Percentiles rank a stretch among this genome's conserved stretches.
Conservation (phyloP, 2,113 vertebrate species). For the Asarcornis scutulata region DNA sequence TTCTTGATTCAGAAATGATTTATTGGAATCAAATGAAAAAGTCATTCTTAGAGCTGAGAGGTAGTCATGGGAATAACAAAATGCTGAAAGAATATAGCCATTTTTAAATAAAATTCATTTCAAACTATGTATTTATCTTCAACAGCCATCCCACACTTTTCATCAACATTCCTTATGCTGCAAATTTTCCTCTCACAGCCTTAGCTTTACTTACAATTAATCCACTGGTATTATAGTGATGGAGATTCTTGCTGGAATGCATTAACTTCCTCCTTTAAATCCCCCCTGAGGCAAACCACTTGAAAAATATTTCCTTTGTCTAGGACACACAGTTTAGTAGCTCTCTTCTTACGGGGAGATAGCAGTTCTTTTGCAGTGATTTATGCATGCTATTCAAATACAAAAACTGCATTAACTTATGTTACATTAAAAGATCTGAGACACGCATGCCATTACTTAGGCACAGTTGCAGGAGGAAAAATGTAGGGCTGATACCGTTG, state of each 20-base stretch:
- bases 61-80: constrained; percentile 47
- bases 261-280: constrained; percentile 69
- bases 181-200: constrained; percentile 46
- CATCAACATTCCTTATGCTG: constrained; percentile 22
- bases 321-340: constrained; percentile 37
- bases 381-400: constrained; percentile 39
- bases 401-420: constrained; percentile 47
- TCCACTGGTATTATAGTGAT: constrained; percentile 52
- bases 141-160: constrained; percentile 51
- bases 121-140: constrained; percentile 14
- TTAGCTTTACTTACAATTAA: constrained; percentile 70
- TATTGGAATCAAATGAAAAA: constrained; percentile 50
- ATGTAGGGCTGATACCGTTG: background rate
- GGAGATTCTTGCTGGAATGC: constrained; percentile 64
- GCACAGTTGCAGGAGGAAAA: constrained; percentile 3
- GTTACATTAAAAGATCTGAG: constrained; percentile 31
- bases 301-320: constrained; percentile 72
- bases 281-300: constrained; percentile 61
- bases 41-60: constrained; percentile 20
- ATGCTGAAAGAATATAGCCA: constrained; percentile 29
- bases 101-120: constrained; percentile 39
- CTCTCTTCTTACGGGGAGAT: constrained; percentile 48
- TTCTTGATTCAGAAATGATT: constrained; percentile 61
- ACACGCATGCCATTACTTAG: background rate
- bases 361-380: constrained; percentile 45